Base-by-base conservation (phyloP, 2,888 invertebrate genomes). In the Thecocarcelia acutangulata region DNA sequence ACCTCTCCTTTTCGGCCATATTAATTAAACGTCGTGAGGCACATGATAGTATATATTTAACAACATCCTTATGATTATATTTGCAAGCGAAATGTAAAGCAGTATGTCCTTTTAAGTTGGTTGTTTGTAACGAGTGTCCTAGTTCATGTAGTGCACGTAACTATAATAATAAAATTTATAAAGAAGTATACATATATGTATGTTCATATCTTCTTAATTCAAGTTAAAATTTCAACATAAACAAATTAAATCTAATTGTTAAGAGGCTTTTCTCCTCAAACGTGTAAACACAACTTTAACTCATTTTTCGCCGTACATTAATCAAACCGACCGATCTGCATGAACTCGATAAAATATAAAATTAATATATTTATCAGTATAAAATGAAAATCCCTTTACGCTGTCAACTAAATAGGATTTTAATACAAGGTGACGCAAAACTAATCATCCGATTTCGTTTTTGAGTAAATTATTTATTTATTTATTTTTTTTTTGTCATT, bases 61-160 rank as follows among this genome's bases (percentile, higher is more conserved):
- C 95, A 85, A 98, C 94, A 88, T 97, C 96, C 89, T 95, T 96
- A 92, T 97, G 95, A 59, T 97, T 97, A 89, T 95, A 95, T 83
- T 96, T 93, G 72, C 97, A 95, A 42, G 97, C 97, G 86, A 97
- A 93, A 91, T 98, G 98, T 84, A 98, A 92, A 68, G 97, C 96
- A 40, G 97, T 97, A 92, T 97, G 97, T 15, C 98, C 98, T 84
- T 92, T 93, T 69, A 94, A 92, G 90, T 97, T 97, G 88, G 95
- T 95, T 83, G 96, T 95, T 85, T 96, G 92, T 80, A 97, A 92
- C 61, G 96, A 97, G 91, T 94, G 96, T 78, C 97, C 97, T 87
- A 95, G 94, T 83, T 93, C 92, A 91, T 97, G 96, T 70, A 97
- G 92, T 86, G 97, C 96, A 91, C 95, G 95, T 88, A 97, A 92